A percentile compares a stretch with the other conserved stretches of the same genome.
These are phyloP conservation scores for Cantharis flavilabris DNA, from an alignment of 2,888 invertebrate species.

Conservation along the genomic window DNA sequence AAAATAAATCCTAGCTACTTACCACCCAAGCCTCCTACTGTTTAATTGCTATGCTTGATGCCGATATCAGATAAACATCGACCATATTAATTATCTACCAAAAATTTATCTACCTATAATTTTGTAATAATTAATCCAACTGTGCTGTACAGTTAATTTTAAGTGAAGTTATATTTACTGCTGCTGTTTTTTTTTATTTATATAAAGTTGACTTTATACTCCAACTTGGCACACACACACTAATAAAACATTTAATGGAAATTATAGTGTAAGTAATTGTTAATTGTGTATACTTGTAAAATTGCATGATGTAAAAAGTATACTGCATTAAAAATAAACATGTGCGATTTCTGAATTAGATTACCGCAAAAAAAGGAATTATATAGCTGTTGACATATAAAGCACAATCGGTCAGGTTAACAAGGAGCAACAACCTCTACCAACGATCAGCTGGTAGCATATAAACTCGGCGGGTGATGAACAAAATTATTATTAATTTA, in stretches of 20 bases:
- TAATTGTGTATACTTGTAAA: not conserved
- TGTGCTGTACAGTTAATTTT: not conserved
- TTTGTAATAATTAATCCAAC: not conserved
- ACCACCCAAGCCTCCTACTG: not conserved
- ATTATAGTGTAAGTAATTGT: not conserved
- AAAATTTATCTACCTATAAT: not conserved
- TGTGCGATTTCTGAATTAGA: constrained; percentile 7
- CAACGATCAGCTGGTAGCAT: constrained; percentile 18
- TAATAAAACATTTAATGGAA: not conserved
- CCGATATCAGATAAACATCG: not conserved
- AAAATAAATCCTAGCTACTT: not conserved
- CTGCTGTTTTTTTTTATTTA: not conserved
- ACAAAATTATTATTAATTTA: constrained; percentile 17
- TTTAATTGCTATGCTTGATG: not conserved
- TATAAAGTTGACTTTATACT: not conserved
- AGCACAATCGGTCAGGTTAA: constrained; percentile 19
- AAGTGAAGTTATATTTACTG: not conserved
- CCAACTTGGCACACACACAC: not conserved
- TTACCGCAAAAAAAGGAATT: constrained; percentile 10
- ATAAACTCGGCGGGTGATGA: constrained; percentile 13
- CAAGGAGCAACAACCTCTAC: constrained; percentile 23
- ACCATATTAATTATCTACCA: not conserved
- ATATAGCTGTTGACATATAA: constrained; percentile 23
- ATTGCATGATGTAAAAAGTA: not conserved
- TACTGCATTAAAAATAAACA: constrained; percentile 10